A percentile compares a stretch with the other conserved stretches of the same genome.
Conservation (phyloP, 2,113 vertebrate genomes). For the Nanorana parkeri region DNA sequence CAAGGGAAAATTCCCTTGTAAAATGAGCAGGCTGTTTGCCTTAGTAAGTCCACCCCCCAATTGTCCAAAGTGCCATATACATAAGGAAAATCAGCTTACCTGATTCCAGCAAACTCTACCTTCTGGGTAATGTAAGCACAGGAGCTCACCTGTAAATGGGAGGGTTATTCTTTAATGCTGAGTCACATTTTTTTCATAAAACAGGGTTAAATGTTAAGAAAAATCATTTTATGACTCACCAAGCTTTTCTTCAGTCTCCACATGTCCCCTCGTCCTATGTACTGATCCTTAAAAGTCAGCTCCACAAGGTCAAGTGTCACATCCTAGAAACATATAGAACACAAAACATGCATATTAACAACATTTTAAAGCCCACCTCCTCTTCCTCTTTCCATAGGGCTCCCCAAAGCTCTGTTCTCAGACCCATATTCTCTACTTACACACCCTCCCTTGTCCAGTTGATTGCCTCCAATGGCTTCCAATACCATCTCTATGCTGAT, state of each 20-base stretch:
- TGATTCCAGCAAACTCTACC: conserved; percentile 96
- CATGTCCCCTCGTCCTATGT: conserved; percentile 98
- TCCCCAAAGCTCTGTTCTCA: no score
- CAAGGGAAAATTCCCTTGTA: no score
- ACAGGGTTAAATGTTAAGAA: neutral
- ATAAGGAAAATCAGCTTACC: conserved; percentile 71
- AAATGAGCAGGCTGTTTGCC: no score
- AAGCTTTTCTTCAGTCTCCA: conserved; percentile 97
- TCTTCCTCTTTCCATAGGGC: no score
- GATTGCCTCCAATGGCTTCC: no score
- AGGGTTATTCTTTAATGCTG: neutral
- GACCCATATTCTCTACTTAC: no score
- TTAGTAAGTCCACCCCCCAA: no score
- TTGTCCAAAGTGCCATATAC: no score
- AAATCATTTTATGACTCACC: conserved; percentile 71
- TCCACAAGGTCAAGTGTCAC: conserved; percentile 96
- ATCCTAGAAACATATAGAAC: conserved; percentile 74
- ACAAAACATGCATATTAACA: neutral
- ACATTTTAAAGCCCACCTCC: no score
- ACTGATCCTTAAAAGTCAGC: conserved; percentile 97
- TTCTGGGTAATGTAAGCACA: conserved; percentile 97
- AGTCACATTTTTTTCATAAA: neutral
- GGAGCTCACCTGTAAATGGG: conserved; percentile 84
- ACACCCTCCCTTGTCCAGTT: no score
- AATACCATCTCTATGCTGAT: no score